Evolutionary conservation across 1,140 invertebrate genomes (phyloP).

Genomic region (Macrobrachium nipponense): DNA sequence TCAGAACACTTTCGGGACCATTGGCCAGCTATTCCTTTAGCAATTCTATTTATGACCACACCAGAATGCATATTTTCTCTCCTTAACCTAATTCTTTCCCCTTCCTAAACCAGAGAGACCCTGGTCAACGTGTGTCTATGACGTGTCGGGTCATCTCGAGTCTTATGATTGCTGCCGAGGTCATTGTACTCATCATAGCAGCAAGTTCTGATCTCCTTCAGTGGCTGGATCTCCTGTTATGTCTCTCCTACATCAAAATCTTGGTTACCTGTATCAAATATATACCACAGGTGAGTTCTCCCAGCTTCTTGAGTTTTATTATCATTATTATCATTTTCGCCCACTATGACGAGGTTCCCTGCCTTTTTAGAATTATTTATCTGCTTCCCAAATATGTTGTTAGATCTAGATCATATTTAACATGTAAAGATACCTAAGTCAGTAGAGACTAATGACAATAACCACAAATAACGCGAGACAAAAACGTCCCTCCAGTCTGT

Average conservation of each 20-base stretch:
- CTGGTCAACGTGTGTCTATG: conserved; percentile 79
- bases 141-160: conserved; percentile 72
- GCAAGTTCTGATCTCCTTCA: conserved; percentile 70
- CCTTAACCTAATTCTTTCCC: background rate
- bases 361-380: too few species aligned
- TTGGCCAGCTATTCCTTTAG: too few species aligned
- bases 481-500: too few species aligned
- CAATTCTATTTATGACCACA: too few species aligned
- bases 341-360: too few species aligned
- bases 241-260: conserved; percentile 97
- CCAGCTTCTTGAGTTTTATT: too few species aligned
- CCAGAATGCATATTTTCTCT: too few species aligned
- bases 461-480: too few species aligned
- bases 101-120: conserved; percentile 72
- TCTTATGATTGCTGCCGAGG: conserved; percentile 76
- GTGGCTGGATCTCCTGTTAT: conserved; percentile 94
- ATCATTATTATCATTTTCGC: background rate
- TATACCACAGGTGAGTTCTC: conserved; percentile 79
- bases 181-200: conserved; percentile 74
- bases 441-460: too few species aligned
- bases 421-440: too few species aligned
- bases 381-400: background rate
- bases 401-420: too few species aligned
- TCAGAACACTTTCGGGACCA: too few species aligned
- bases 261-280: conserved; percentile 98